A percentile compares a stretch with the other conserved stretches of the same genome.
Conservation (phyloP, 2,888 invertebrate species). For the Bembecia ichneumoniformis region DNA sequence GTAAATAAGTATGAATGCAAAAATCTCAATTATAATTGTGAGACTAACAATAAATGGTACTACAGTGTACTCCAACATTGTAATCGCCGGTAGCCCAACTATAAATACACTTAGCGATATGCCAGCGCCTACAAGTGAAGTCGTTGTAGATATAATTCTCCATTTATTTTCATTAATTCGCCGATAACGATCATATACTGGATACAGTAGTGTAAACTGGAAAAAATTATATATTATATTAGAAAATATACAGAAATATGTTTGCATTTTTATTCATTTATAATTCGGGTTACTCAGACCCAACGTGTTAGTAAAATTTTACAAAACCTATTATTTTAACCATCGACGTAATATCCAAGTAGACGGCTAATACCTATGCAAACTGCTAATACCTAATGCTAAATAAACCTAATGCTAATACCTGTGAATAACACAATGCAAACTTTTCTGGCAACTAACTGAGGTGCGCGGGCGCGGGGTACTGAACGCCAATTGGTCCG, state of each 20-base stretch:
- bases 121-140: slow-evolving; percentile 26
- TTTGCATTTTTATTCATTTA: no score
- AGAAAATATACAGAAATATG: not conserved
- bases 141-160: slow-evolving; percentile 30
- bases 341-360: no score
- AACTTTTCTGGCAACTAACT: no score
- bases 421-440: no score
- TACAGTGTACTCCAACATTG: slow-evolving; percentile 33
- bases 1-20: slow-evolving; percentile 46
- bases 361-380: no score
- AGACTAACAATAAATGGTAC: slow-evolving; percentile 36
- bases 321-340: no score
- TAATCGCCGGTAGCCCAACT: slow-evolving; percentile 26
- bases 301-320: no score
- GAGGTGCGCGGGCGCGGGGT: no score
- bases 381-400: no score
- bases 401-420: no score
- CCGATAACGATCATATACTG: slow-evolving; percentile 42
- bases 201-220: slow-evolving; percentile 42
- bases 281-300: no score
- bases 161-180: slow-evolving; percentile 38
- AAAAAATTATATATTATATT: not conserved
- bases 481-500: no score
- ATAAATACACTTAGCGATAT: slow-evolving; percentile 25
- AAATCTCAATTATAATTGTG: slow-evolving; percentile 37